These are phyloP conservation scores for Drosophila nannoptera DNA, from an alignment of 1,140 invertebrate genomes.

Conservation along the genomic window DNA sequence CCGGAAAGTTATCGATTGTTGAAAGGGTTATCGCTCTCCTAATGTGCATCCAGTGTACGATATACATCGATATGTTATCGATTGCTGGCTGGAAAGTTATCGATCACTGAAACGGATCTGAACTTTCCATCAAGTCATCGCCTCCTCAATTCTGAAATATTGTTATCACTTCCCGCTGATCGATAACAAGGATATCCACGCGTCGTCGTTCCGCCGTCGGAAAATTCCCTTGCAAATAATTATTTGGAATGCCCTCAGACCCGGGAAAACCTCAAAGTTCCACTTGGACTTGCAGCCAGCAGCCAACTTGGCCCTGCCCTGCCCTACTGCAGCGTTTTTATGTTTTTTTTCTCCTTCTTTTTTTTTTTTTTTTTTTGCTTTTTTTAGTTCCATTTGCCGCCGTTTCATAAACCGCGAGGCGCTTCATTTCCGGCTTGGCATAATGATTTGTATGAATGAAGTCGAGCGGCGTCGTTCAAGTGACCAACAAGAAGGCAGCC, in stretches of 20 bases:
- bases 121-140: too few species aligned
- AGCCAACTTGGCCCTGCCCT: background rate
- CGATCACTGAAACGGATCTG: too few species aligned
- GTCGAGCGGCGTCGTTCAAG: constrained; percentile 50
- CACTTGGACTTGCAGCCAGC: background rate
- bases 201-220: constrained; percentile 6
- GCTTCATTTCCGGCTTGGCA: constrained; percentile 69
- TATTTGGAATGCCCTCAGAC: constrained; percentile 19
- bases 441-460: constrained; percentile 73
- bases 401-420: constrained; percentile 51
- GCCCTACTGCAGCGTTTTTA: too few species aligned
- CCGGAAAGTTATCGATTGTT: too few species aligned
- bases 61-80: too few species aligned
- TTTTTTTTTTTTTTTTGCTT: constrained; percentile 1
- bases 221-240: constrained; percentile 53
- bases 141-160: too few species aligned
- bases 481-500: constrained; percentile 34
- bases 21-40: too few species aligned
- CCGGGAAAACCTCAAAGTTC: background rate
- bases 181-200: too few species aligned
- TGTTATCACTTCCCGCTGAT: too few species aligned
- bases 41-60: too few species aligned
- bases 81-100: too few species aligned
- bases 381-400: constrained; percentile 27
- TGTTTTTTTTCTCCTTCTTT: background rate